phyloP scores from a whole-genome alignment of 2,797 vertebrate genomes.

The Cyprinella venusta region DNA sequence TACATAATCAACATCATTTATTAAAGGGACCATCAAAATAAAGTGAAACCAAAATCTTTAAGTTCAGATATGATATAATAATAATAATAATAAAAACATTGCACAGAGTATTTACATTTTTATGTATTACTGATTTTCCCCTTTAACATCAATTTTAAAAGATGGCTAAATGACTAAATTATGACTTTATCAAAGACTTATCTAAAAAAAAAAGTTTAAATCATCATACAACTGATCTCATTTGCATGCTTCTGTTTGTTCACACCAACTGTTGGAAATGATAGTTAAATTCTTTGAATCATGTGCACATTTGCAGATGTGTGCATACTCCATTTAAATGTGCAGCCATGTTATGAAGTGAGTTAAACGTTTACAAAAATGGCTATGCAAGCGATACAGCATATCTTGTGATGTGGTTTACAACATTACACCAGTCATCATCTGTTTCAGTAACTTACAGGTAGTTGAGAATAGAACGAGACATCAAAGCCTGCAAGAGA shows the following conservation, averaged over 20 bases:
- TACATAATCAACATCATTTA: too few relatives aligned
- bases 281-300: background rate
- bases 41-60: background rate
- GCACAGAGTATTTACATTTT: background rate
- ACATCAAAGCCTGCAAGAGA: background rate
- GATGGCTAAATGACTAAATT: background rate
- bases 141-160: background rate
- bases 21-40: too few relatives aligned
- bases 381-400: background rate
- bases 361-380: background rate
- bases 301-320: background rate
- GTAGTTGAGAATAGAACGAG: background rate
- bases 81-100: background rate
- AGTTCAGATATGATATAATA: background rate
- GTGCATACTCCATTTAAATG: background rate
- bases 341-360: background rate
- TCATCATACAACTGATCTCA: background rate
- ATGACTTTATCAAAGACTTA: background rate
- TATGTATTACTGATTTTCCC: background rate
- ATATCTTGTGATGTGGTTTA: background rate
- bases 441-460: constrained; percentile 12
- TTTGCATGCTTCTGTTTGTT: constrained; percentile 8
- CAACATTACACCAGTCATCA: background rate
- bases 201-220: background rate
- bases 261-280: constrained; percentile 19